Percentiles rank a stretch among this genome's conserved stretches.
Evolutionary conservation across 2,113 vertebrate species (phyloP).

Genomic region (Bolborhynchus lineola): DNA sequence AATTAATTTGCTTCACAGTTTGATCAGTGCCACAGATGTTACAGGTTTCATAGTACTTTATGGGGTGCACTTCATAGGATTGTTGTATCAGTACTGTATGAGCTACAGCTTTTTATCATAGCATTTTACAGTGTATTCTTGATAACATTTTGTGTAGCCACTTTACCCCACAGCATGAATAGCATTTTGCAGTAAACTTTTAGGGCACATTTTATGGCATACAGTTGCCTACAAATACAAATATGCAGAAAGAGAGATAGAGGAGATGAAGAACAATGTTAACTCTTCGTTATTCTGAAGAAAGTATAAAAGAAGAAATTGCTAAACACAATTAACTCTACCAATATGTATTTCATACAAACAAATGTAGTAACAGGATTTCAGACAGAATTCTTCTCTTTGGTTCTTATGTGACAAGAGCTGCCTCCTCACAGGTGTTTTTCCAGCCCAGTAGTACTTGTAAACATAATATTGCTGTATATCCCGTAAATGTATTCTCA

Average conservation of each 20-base stretch:
- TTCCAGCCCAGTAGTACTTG: not conserved
- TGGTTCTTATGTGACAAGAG: not conserved
- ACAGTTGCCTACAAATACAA: not conserved
- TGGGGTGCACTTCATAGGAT: not conserved
- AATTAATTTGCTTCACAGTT: slow-evolving; percentile 20
- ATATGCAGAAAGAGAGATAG: not conserved
- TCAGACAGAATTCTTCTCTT: not conserved
- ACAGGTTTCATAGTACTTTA: not conserved
- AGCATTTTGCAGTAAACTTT: not conserved
- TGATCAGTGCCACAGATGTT: not conserved
- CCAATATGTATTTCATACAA: not conserved
- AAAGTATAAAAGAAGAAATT: not conserved
- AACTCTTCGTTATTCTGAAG: not conserved
- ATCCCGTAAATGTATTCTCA: not conserved
- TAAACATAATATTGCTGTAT: not conserved
- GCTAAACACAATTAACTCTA: not conserved
- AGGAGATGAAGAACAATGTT: not conserved
- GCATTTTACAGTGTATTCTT: not conserved
- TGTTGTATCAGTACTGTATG: not conserved
- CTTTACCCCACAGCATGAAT: not conserved
- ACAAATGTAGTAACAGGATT: not conserved
- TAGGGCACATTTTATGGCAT: not conserved
- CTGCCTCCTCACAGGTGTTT: not conserved
- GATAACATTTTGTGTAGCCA: not conserved
- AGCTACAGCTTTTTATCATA: not conserved